Base-by-base conservation (phyloP, 1,140 invertebrate genomes). In the Trichonephila inaurata region DNA sequence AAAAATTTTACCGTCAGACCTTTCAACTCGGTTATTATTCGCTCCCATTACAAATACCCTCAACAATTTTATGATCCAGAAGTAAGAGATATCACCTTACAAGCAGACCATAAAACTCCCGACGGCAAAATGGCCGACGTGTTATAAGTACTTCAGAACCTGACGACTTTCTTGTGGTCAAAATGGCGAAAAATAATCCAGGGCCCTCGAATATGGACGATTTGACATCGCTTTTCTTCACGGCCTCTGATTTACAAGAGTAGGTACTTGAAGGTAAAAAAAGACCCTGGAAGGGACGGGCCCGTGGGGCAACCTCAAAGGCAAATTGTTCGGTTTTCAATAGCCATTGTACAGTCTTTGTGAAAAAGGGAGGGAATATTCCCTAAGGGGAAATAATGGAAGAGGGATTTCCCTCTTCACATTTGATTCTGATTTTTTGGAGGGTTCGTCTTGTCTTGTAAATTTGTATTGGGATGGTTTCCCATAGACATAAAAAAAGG, bases 211-310 rank as follows among this genome's bases (percentile, higher is more conserved):
- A 10, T 58, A 24, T 19, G 82, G 51, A 51, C 82, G 82, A 58
- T 85, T 85, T 85, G 82, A 85, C 82, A 85, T 60, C 44, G 82
- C 82, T 60, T 85, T 85, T 85, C 82, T 85, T 51, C 82, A 60
- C 51, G 82, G 3, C 16, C 21, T 24, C 21, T 85, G 58, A 85
- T 60, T 85, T 85, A 85, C 82, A 85, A 85, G 82, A 58, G 44
- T 21, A 18, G 24, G 40, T 12, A 24, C 44, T 85, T 58, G 18
- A 21, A 28, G 2, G 19, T 4, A 85, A 12, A 60, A 33, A 58
- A 85, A 19, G 81, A 21, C 4, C 82, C 82, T 14, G 21, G 51
- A 51, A 85, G 5, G 44, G 44, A 85, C 51, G 82, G 44, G 16
- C 14, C 21, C 5, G 33, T 16, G 77, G 33, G 44, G 7, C 58